Evolutionary conservation across 2,797 vertebrate species (phyloP), one percentile per base, ranked within the genome.

Genomic region (Acanthurus lineatus): DNA sequence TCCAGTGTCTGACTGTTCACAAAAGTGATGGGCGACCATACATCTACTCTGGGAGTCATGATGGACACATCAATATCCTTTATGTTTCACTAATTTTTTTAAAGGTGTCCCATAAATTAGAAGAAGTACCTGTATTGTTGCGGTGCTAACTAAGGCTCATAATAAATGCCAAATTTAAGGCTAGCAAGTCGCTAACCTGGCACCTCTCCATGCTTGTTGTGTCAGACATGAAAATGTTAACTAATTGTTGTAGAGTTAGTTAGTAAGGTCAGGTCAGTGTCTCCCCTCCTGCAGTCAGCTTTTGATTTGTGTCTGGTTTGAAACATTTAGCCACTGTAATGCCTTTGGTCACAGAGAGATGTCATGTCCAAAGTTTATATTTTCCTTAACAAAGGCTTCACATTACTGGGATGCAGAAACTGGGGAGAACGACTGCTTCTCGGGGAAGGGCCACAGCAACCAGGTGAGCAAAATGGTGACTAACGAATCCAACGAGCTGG

Each of bases 31-130:
- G 96, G 0, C 93, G 90, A 70, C 82, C 95, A 19, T 94, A 91
- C 91, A 98, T 99, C 94, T 99, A 97, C 90, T 97, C 98, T 0
- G 98, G 97, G 80, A 98, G 98, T 92, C 96, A 97, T 0, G 98
- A 99, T 6, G 98, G 98, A 67, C 97, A 98, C 88, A 97, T 99
- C 89, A 99, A 99, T 99, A 99, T 99, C 98, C 97, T 42, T 42
- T 42, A 35, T 35, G 32, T 99, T 97, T 90, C 52, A 64, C 14
- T 45, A 17, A 22, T 61, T 8, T 17, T 16, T 65, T 6, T 47
- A 1, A 67, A 74, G 8, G n/a, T 19, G 17, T 12, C 58, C 25
- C 3, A 22, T 4, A 57, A 25, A 25, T 35, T 35, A 35, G 6
- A 35, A 35, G 32, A 35, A 35, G 32, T 7, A 35, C 32, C 32